A percentile compares a stretch with the other conserved stretches of the same genome.
These are phyloP conservation scores for Bicyclus anynana DNA, from an alignment of 1,140 invertebrate species.

Conservation along the genomic window DNA sequence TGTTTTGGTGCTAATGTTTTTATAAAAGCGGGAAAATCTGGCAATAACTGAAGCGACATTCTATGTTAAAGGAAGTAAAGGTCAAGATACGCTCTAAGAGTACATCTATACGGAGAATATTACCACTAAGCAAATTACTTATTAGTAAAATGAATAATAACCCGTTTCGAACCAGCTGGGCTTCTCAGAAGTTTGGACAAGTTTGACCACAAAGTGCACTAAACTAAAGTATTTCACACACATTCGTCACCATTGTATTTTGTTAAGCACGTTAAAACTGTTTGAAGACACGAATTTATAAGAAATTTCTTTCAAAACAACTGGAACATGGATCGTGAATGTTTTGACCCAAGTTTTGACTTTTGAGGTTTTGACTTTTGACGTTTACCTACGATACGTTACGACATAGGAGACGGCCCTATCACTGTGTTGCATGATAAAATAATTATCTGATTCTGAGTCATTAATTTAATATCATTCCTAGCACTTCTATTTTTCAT, in stretches of 20 bases:
- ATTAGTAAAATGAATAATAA: slow-evolving; percentile 32
- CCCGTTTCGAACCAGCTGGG: slow-evolving; percentile 48
- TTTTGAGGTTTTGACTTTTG: not conserved
- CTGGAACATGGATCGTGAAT: slow-evolving; percentile 29
- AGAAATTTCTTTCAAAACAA: slow-evolving; percentile 46
- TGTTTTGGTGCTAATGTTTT: slow-evolving; percentile 28
- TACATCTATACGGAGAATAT: slow-evolving; percentile 1
- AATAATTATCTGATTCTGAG: too few species aligned
- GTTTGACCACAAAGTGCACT: slow-evolving; percentile 27
- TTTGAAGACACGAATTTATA: slow-evolving; percentile 19
- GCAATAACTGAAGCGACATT: slow-evolving; percentile 3
- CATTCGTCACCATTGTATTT: slow-evolving; percentile 29
- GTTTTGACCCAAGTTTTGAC: slow-evolving; percentile 59
- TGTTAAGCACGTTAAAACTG: slow-evolving; percentile 15
- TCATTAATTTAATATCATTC: too few species aligned
- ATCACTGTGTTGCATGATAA: too few species aligned
- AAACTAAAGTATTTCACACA: slow-evolving; percentile 26
- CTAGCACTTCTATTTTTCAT: too few species aligned
- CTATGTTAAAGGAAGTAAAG: not conserved
- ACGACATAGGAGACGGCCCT: too few species aligned
- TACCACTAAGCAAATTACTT: slow-evolving; percentile 5
- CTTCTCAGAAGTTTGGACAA: slow-evolving; percentile 34
- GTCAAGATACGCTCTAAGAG: not conserved
- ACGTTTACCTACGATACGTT: too few species aligned
- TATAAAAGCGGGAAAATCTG: slow-evolving; percentile 16